Base-by-base conservation (phyloP, 2,888 invertebrate genomes). In the Cosmopolites sordidus region DNA sequence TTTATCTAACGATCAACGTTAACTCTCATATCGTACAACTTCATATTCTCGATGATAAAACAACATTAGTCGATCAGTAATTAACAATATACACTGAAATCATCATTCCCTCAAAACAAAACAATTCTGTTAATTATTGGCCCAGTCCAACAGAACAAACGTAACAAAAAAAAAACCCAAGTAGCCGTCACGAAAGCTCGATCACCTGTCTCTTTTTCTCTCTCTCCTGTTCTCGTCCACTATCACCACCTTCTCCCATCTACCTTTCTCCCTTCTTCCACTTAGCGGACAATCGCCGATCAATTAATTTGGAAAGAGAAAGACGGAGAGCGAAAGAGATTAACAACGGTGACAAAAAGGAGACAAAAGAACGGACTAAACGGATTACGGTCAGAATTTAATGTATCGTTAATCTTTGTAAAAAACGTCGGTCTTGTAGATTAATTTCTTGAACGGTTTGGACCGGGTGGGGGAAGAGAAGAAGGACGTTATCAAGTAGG, bases 351-450 rank as follows among this genome's bases (percentile, higher is more conserved):
- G 58, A 58, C 58, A 58, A 55, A 22, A 33, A 33, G 33, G 12
- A 33, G 33, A 33, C 33, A 33, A 33, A 33, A 33, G 33, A 12
- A 33, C 11, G 33, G 54, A 58, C 54, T 54, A 54, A 57, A 54
- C 58, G 54, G 45, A 52, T 58, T 54, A 51, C 51, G 58, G 58
- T 44, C 33, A 45, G 52, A 44, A 44, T 55, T 58, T 54, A 58
- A 52, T 54, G 58, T 46, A 55, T 58, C 58, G 58, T 58, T 58
- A 58, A 58, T 58, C 58, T 55, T 51, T 54, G 58, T 58, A 22
- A 22, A 22, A 22, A 22, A 22, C 22, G 48, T 53, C 54, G 43
- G 43, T 51, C 48, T 54, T 51, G 40, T 46, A 55, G 55, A 58
- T 55, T 54, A 53, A 54, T 57, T 58, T 22, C 8, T 22, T 8